Base-by-base conservation (phyloP, 2,888 invertebrate species). In the Sinopyrophorus schimmeli region DNA sequence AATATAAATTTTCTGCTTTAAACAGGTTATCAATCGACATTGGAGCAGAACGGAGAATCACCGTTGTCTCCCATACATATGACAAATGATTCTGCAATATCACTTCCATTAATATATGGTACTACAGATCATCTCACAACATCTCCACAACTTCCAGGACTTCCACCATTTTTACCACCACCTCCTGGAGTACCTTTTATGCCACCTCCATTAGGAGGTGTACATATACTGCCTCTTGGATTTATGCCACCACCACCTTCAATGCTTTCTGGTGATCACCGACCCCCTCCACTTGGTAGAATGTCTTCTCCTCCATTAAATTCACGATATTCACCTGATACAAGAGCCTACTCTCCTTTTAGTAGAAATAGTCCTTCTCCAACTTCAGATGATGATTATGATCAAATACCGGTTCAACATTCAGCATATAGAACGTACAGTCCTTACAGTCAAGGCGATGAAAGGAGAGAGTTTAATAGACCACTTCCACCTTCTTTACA, bases 131-230 rank as follows among this genome's bases (percentile, higher is more conserved):
- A 69, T 50, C 59, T 73, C 32, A 69, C 71, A n/a, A 71, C 68
- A 47, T 70, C 73, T 32, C 77, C 76, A 5, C 77, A 75, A 26
- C 75, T 76, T 53, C 76, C 78, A 23, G 78, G 76, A 47, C 75
- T 80, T 66, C 80, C 79, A 48, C 79, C 76, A 39, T 76, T 82
- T 59, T 81, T 83, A 41, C 82, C 80, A 23, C 79, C 84, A 51
- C 83, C 85, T 32, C 80, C 83, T 27, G 80, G 81, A 46, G 80
- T 82, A 48, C 82, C 82, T n/a, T 83, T 83, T 50, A 80, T 82
- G 64, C 82, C 80, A 41, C 80, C 78, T 37, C 77, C 77, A 34
- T 75, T 63, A 14, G 59, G 63, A 51, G 57, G 65, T 52, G 55
- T 67, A 39, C 59, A 70, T 38, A 55, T 73, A 69, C 27, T 74